phyloP scores from a whole-genome alignment of 2,888 invertebrate species.

The Cylloceria caligata region DNA sequence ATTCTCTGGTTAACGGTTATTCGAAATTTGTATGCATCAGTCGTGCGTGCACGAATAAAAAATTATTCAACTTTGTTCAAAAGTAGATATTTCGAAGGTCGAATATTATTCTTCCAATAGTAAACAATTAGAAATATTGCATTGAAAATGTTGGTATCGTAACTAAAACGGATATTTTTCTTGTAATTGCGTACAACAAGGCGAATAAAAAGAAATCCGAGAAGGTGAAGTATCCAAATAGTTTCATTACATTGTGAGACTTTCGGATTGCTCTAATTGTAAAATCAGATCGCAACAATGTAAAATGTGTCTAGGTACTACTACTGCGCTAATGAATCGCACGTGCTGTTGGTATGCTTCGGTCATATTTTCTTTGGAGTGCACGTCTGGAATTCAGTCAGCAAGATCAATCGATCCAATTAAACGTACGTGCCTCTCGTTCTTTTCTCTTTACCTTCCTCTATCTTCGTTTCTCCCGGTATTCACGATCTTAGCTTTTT shows the following conservation, averaged over 20 bases:
- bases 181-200: not conserved
- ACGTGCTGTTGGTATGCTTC: slow-evolving; percentile 51
- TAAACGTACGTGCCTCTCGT: slow-evolving; percentile 58
- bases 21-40: not conserved
- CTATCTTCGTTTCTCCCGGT: slow-evolving; percentile 3
- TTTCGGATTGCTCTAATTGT: not conserved
- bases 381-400: slow-evolving; percentile 62
- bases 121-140: not conserved
- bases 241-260: not conserved
- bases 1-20: not conserved
- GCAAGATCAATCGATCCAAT: slow-evolving; percentile 65
- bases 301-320: slow-evolving; percentile 25
- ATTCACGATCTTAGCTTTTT: slow-evolving; percentile 28
- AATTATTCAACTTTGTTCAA: not conserved
- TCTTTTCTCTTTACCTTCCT: slow-evolving; percentile 7
- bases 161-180: not conserved
- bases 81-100: not conserved
- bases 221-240: not conserved
- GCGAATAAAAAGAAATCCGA: not conserved
- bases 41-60: slow-evolving; percentile 5
- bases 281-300: not conserved
- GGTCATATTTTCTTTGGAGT: slow-evolving; percentile 36
- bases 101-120: not conserved
- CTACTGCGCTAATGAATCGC: slow-evolving; percentile 8
- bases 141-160: not conserved